Conservation (phyloP, 2,797 vertebrate genomes). For the Sparus aurata region DNA sequence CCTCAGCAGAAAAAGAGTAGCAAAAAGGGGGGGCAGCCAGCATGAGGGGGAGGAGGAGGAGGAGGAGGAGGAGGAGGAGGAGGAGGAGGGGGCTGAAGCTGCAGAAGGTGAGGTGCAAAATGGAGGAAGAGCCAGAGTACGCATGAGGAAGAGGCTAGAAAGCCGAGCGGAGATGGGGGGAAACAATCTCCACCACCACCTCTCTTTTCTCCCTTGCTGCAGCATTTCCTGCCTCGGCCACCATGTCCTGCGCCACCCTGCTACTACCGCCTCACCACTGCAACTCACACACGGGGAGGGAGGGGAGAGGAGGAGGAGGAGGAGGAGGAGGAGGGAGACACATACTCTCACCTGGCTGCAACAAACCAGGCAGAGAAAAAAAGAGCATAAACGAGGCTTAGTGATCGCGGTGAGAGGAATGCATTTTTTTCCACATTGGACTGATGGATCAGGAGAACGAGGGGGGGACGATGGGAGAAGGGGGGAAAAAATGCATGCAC, state of each 20-base stretch:
- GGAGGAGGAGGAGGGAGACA: not conserved
- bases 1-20: conserved; percentile 12
- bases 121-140: conserved; percentile 39
- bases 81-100: not conserved
- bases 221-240: conserved; percentile 79
- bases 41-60: not conserved
- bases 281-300: conserved; percentile 40
- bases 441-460: conserved; percentile 26
- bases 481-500: conserved; percentile 20
- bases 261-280: conserved; percentile 59
- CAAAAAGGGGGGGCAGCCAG: not conserved
- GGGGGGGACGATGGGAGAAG: conserved; percentile 2
- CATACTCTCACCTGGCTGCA: conserved; percentile 71
- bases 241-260: conserved; percentile 78
- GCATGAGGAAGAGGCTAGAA: conserved; percentile 25
- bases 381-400: conserved; percentile 29
- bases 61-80: not conserved
- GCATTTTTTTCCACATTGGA: conserved; percentile 38
- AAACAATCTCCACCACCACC: conserved; percentile 24
- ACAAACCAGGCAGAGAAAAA: conserved; percentile 44
- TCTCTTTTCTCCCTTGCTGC: conserved; percentile 61
- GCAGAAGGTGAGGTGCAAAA: conserved; percentile 54
- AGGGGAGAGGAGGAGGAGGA: not conserved
- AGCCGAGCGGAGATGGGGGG: conserved; percentile 31
- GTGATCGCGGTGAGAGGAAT: conserved; percentile 19